phyloP scores from a whole-genome alignment of 1,140 invertebrate genomes.

The Pachyrhynchus sulphureomaculatus region DNA sequence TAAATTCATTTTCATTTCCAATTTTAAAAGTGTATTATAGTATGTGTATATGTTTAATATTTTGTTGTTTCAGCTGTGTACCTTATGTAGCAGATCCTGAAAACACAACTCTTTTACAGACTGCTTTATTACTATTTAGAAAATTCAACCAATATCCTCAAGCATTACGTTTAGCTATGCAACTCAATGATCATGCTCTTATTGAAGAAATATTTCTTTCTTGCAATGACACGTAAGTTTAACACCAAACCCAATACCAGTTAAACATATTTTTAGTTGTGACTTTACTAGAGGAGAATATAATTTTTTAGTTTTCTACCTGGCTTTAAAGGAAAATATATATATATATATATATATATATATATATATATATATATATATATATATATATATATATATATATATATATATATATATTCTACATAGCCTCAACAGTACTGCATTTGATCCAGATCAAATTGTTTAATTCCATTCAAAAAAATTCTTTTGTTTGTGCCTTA shows the following conservation, averaged over 20 bases:
- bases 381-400: too few relatives aligned
- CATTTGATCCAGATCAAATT: too few relatives aligned
- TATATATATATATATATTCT: too few relatives aligned
- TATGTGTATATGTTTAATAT: background rate
- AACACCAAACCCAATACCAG: background rate
- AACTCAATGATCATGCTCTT: slow-evolving; percentile 84
- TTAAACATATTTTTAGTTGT: background rate
- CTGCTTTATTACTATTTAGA: slow-evolving; percentile 83
- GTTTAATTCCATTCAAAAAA: too few relatives aligned
- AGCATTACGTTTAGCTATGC: slow-evolving; percentile 91
- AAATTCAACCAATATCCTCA: slow-evolving; percentile 94
- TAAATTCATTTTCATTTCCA: slow-evolving; percentile 41
- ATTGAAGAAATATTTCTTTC: slow-evolving; percentile 84
- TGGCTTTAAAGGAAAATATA: background rate
- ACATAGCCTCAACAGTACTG: too few relatives aligned
- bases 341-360: background rate
- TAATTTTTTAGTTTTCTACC: background rate
- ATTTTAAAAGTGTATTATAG: too few relatives aligned
- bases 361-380: too few relatives aligned
- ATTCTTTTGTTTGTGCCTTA: too few relatives aligned
- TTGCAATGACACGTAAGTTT: slow-evolving; percentile 84
- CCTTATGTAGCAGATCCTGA: slow-evolving; percentile 98
- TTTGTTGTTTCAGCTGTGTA: slow-evolving; percentile 76
- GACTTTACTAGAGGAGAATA: background rate
- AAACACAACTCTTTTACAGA: slow-evolving; percentile 84